Percentiles rank a stretch among this genome's conserved stretches.
phyloP scores from a whole-genome alignment of 2,888 invertebrate species.

The Trisateles emortualis region DNA sequence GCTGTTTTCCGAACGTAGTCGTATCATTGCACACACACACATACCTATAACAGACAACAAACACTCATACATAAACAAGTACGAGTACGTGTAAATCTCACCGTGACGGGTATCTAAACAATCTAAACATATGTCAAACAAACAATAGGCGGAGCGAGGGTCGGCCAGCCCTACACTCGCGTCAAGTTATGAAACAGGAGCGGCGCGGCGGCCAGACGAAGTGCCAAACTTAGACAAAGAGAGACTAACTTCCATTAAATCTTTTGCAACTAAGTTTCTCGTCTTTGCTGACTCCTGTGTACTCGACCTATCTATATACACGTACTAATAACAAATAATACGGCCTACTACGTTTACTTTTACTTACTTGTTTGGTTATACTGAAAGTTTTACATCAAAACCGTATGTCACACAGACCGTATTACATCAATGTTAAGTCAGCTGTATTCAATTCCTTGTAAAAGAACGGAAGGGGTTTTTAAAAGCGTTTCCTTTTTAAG shows the following conservation, averaged over 20 bases:
- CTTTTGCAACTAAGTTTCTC: constrained; percentile 82
- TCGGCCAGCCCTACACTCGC: constrained; percentile 62
- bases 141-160: constrained; percentile 24
- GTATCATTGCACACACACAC: too few relatives aligned
- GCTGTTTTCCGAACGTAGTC: too few relatives aligned
- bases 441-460: too few relatives aligned
- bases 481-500: too few relatives aligned
- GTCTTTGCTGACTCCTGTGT: constrained; percentile 71
- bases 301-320: constrained; percentile 32
- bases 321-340: constrained; percentile 37
- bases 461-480: too few relatives aligned
- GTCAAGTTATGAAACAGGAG: constrained; percentile 74
- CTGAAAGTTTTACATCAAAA: not conserved
- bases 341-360: constrained; percentile 43
- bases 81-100: too few relatives aligned
- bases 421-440: too few relatives aligned
- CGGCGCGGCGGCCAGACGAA: constrained; percentile 71
- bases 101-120: too few relatives aligned
- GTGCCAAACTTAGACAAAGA: constrained; percentile 83
- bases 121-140: constrained; percentile 9
- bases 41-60: not conserved
- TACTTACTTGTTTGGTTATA: not conserved
- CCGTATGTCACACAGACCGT: too few relatives aligned
- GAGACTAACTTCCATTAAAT: constrained; percentile 85
- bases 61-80: constrained; percentile 2